Percentiles rank a stretch among this genome's conserved stretches.
phyloP scores from a whole-genome alignment of 2,888 invertebrate species.

The Asteroscopus sphinx region DNA sequence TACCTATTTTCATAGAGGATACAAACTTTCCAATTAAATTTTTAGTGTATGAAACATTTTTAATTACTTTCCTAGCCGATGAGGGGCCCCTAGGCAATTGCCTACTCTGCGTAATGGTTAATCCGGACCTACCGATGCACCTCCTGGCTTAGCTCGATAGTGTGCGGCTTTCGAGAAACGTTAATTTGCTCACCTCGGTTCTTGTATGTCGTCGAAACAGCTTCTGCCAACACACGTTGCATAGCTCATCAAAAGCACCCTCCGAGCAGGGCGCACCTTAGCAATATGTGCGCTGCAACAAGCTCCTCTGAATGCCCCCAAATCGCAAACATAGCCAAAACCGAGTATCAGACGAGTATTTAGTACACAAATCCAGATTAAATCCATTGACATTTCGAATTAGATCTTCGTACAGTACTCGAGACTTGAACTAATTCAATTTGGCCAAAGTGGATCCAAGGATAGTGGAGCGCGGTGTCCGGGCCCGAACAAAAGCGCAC shows the following conservation, averaged over 20 bases:
- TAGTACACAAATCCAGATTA: slow-evolving; percentile 80
- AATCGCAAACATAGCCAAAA: slow-evolving; percentile 24
- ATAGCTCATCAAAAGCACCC: slow-evolving; percentile 16
- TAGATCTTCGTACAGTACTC: slow-evolving; percentile 71
- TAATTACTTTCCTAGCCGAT: no score
- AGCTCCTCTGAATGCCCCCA: slow-evolving; percentile 24
- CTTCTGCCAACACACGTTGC: neutral
- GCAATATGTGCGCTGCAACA: slow-evolving; percentile 12
- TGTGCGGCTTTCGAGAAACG: neutral
- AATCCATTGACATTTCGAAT: slow-evolving; percentile 82
- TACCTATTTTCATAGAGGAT: no score
- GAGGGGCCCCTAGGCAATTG: no score
- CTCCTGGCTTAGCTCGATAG: neutral
- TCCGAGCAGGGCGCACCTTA: neutral
- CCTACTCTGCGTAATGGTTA: no score
- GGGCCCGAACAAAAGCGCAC: slow-evolving; percentile 74
- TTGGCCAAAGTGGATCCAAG: slow-evolving; percentile 73
- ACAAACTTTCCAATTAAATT: no score
- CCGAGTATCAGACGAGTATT: slow-evolving; percentile 41
- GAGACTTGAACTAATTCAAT: slow-evolving; percentile 78
- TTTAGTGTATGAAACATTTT: no score
- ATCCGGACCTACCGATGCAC: neutral
- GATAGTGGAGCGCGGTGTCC: slow-evolving; percentile 63
- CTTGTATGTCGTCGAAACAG: neutral
- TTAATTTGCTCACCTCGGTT: slow-evolving; percentile 15